These are phyloP conservation scores for Kradibia gibbosae DNA, from an alignment of 1,140 invertebrate species.

Conservation along the genomic window DNA sequence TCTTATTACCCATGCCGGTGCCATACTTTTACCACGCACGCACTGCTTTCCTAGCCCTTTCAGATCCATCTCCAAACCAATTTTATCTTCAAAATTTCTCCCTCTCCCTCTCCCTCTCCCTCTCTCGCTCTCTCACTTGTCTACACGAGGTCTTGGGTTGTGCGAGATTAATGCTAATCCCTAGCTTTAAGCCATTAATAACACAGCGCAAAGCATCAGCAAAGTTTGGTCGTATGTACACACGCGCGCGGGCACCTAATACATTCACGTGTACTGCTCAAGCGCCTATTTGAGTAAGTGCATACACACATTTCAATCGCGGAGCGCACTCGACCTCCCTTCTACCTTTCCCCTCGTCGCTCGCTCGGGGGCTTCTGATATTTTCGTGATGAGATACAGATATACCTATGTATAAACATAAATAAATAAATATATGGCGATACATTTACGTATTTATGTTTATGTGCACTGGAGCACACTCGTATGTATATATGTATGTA, in stretches of 20 bases:
- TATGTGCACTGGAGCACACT: not conserved
- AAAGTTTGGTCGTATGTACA: constrained; percentile 62
- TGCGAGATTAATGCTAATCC: constrained; percentile 54
- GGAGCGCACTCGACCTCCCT: not conserved
- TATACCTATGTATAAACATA: constrained; percentile 11
- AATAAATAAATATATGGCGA: constrained; percentile 7
- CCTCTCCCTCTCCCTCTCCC: constrained; percentile 26
- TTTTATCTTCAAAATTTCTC: constrained; percentile 7
- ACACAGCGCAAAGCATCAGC: constrained; percentile 58
- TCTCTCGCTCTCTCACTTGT: not conserved
- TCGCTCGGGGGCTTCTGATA: not conserved
- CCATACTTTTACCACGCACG: constrained; percentile 50
- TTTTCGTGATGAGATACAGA: not conserved
- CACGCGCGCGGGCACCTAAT: constrained; percentile 52
- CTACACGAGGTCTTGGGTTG: constrained; percentile 58
- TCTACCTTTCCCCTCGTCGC: not conserved
- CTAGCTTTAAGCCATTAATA: constrained; percentile 58
- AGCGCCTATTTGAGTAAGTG: constrained; percentile 13
- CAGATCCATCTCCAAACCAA: not conserved
- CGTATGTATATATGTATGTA: not conserved
- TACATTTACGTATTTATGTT: constrained; percentile 24
- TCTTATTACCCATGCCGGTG: constrained; percentile 47
- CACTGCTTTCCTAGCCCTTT: not conserved
- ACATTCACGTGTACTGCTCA: constrained; percentile 41
- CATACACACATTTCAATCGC: not conserved